Percentiles rank a stretch among this genome's conserved stretches.
Evolutionary conservation across 2,888 invertebrate species (phyloP).

Genomic region (Cheilosia soror): DNA sequence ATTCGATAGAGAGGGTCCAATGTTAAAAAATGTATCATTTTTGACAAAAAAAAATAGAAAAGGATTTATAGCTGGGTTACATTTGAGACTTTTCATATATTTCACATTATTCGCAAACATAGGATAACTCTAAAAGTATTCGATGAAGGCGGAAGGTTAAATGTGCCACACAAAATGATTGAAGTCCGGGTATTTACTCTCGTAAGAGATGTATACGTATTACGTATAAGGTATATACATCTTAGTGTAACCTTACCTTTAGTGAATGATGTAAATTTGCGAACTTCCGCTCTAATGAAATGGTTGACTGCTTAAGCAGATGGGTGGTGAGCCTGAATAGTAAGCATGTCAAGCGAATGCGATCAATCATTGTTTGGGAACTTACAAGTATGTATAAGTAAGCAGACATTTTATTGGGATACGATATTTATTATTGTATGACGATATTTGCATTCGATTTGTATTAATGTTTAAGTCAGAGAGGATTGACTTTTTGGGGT

Average conservation of each 20-base stretch:
- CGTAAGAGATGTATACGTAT: not conserved
- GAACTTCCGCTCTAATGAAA: constrained; percentile 52
- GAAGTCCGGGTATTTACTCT: constrained; percentile 49
- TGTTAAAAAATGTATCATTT: constrained; percentile 45
- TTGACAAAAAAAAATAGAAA: constrained; percentile 45
- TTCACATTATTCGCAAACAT: constrained; percentile 59
- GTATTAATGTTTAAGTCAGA: constrained; percentile 1
- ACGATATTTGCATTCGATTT: constrained; percentile 54
- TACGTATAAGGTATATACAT: constrained; percentile 50
- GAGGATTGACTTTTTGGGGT: constrained; percentile 43
- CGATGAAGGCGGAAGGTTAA: constrained; percentile 7
- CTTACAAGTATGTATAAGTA: not conserved
- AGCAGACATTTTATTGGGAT: constrained; percentile 5
- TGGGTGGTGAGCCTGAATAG: not conserved
- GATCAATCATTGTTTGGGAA: constrained; percentile 36
- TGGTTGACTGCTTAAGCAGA: constrained; percentile 27
- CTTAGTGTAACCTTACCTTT: constrained; percentile 43
- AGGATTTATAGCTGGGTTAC: constrained; percentile 53
- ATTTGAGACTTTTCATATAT: constrained; percentile 36
- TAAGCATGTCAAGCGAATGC: constrained; percentile 37
- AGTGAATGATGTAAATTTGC: constrained; percentile 48
- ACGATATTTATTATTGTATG: constrained; percentile 12
- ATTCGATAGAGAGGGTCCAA: constrained; percentile 56
- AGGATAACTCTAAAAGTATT: constrained; percentile 18
- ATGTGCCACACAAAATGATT: constrained; percentile 45